These are phyloP conservation scores for Scaptodrosophila lebanonensis DNA, from an alignment of 1,140 invertebrate genomes.

Conservation along the genomic window DNA sequence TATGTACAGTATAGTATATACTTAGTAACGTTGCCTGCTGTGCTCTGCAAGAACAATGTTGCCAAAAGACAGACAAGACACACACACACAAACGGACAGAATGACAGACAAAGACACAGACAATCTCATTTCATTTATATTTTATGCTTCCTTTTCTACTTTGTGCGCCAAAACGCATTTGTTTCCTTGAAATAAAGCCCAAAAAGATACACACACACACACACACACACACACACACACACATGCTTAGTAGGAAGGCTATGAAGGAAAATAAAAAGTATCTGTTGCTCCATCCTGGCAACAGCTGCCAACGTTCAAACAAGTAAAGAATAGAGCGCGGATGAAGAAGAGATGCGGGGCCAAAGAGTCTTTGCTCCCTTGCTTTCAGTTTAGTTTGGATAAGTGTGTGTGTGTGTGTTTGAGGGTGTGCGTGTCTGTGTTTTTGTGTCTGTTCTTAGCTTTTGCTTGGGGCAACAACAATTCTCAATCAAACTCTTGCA, in stretches of 20 bases:
- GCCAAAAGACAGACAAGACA: too few species aligned
- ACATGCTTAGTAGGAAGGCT: constrained; percentile 21
- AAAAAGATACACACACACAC: constrained; percentile 39
- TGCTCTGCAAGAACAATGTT: too few species aligned
- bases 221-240: constrained; percentile 5
- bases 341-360: constrained; percentile 19
- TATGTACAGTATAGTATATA: background rate
- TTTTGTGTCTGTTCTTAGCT: constrained; percentile 20
- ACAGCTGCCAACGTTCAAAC: constrained; percentile 56
- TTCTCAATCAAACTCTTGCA: constrained; percentile 62
- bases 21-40: too few species aligned
- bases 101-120: constrained; percentile 25
- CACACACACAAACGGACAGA: too few species aligned
- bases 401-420: too few species aligned
- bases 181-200: constrained; percentile 30
- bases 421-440: constrained; percentile 16
- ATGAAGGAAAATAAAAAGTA: too few species aligned
- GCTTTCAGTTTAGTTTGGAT: too few species aligned
- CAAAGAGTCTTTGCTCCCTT: background rate
- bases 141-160: constrained; percentile 38
- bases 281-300: constrained; percentile 67
- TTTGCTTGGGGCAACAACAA: constrained; percentile 39
- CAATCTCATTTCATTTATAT: constrained; percentile 51
- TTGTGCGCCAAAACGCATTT: too few species aligned
- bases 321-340: constrained; percentile 56